Base-by-base conservation (phyloP, 1,140 invertebrate genomes). In the Rhopalosiphum padi region DNA sequence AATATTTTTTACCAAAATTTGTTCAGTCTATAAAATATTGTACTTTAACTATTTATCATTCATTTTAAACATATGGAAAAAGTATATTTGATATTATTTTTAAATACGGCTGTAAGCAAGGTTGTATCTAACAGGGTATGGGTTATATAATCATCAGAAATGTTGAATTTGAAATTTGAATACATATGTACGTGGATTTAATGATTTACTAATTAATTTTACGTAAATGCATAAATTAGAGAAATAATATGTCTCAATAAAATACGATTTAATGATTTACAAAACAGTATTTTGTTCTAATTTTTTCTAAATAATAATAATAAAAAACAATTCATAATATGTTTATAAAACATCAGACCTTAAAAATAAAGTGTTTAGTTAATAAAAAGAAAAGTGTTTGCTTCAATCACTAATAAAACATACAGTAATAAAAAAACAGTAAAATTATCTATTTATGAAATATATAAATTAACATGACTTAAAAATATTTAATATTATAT, bases 391-490 rank as follows among this genome's bases (percentile, higher is more conserved):
- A 89, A 37, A 22, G n/a, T 37, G 22, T 55, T 89, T 30, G n/a
- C 1, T 53, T 9, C 9, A 89, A 53, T 35, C 3, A 37, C n/a
- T 48, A 4, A n/a, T 48, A 53, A 53, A n/a, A 51, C n/a, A 88
- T 18, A 88, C 8, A 30, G 53, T 51, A 88, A 30, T n/a, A 87
- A 88, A 88, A 51, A 51, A n/a, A 48, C 18, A 87, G 46, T 87
- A 87, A 25, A 87, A 8, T n/a, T n/a, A 87, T 87, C 60, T 48
- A 87, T 46, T 87, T 87, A 87, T 87, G 25, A 46, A 87, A 87
- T 89, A 53, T 89, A 53, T 4, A 53, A 51, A 2, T 55, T 18
- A 60, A 60, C 8, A 55, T 55, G 30, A 35, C 30, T 90, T 37
- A 18, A 90, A 60, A 41, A 41, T 30, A 25, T 35, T 55, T 55